Evolutionary conservation across 2,113 vertebrate genomes (phyloP).

Genomic region (Lichenostomus cassidix): DNA sequence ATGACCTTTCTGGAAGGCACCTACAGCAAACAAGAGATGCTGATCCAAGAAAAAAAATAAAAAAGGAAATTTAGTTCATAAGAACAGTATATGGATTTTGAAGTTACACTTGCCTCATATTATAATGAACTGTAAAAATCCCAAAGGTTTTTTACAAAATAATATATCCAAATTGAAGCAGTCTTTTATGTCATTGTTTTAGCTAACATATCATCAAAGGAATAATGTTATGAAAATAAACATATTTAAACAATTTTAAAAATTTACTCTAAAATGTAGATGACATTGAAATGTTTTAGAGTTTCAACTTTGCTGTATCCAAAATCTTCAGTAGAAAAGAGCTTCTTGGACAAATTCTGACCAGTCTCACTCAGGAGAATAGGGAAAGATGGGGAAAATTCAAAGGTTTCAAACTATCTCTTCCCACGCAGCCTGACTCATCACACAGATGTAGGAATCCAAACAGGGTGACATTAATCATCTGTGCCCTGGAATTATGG

Average conservation of each 20-base stretch:
- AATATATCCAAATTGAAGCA: background rate
- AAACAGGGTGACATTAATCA: background rate
- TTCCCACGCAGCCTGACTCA: background rate
- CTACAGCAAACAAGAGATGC: background rate
- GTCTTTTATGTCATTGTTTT: background rate
- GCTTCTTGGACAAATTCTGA: background rate
- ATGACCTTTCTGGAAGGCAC: background rate
- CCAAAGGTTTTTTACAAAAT: background rate
- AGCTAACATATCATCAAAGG: background rate
- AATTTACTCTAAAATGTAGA: background rate
- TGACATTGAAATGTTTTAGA: background rate
- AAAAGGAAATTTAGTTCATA: background rate
- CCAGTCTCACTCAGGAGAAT: background rate
- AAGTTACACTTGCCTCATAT: background rate
- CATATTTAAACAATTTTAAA: background rate
- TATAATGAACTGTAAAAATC: background rate
- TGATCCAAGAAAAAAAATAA: background rate
- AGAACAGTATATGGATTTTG: background rate
- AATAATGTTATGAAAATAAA: background rate
- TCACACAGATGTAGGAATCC: background rate
- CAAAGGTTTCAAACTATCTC: background rate
- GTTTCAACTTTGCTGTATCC: background rate
- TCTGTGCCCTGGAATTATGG: background rate
- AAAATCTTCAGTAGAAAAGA: background rate
- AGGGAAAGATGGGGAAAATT: background rate